Evolutionary conservation across 1,140 invertebrate genomes (phyloP).

Genomic region (Drosophila subobscura): DNA sequence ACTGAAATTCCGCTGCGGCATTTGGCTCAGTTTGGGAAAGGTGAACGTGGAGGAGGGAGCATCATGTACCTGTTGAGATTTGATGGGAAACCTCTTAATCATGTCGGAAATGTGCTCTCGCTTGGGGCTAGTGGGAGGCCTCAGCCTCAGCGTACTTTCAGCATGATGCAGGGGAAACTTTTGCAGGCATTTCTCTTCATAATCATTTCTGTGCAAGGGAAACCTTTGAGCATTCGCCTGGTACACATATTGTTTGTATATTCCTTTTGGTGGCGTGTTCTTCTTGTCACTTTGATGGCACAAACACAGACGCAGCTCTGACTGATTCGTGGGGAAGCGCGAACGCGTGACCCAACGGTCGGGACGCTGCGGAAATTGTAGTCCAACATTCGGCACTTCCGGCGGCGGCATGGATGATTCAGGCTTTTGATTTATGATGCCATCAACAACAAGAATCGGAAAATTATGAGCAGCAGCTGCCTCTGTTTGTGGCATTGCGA

Average conservation of each 20-base stretch:
- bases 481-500: constrained; percentile 28
- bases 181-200: no score
- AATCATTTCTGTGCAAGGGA: no score
- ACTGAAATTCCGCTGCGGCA: constrained; percentile 22
- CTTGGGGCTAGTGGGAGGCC: no score
- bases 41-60: constrained; percentile 5
- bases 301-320: no score
- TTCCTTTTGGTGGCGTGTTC: no score
- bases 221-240: no score
- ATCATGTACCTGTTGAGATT: constrained; percentile 27
- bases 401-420: constrained; percentile 59
- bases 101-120: no score
- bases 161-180: no score
- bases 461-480: constrained; percentile 62
- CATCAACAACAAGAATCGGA: constrained; percentile 29
- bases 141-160: no score
- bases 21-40: constrained; percentile 22
- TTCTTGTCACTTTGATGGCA: no score
- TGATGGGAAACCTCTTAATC: constrained; percentile 28
- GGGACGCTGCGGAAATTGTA: constrained; percentile 46
- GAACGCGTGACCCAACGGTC: constrained; percentile 3
- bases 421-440: constrained; percentile 44
- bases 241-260: no score
- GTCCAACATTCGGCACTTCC: constrained; percentile 53
- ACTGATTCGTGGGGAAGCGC: constrained; percentile 21